Conservation (phyloP, 2,888 invertebrate genomes). For the Standfussiana lucernea region DNA sequence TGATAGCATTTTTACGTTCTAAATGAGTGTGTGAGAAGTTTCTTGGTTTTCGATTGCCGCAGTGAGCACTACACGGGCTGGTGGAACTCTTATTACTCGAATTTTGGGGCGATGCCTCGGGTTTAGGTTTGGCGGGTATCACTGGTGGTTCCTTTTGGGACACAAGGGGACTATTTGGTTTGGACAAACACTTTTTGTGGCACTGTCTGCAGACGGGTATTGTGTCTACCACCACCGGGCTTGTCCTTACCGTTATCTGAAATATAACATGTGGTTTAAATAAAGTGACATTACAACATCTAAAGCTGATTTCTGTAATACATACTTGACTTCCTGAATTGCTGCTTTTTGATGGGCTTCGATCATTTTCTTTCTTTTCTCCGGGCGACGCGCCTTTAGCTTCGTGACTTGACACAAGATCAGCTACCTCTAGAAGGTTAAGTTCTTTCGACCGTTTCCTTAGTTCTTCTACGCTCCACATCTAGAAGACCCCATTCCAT, state of each 20-base stretch:
- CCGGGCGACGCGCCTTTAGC: slow-evolving; percentile 78
- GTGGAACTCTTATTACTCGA: slow-evolving; percentile 84
- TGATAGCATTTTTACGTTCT: slow-evolving; percentile 89
- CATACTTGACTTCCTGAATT: slow-evolving; percentile 95
- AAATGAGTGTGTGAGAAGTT: slow-evolving; percentile 83
- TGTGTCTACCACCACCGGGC: slow-evolving; percentile 93
- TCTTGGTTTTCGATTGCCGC: slow-evolving; percentile 84
- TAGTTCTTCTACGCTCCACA: slow-evolving; percentile 94
- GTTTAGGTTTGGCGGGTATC: slow-evolving; percentile 79
- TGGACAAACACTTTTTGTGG: slow-evolving; percentile 94
- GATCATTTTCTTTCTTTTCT: slow-evolving; percentile 91
- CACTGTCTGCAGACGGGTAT: slow-evolving; percentile 94
- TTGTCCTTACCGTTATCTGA: slow-evolving; percentile 94
- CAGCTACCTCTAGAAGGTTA: slow-evolving; percentile 90
- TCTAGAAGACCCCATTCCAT: slow-evolving; percentile 71
- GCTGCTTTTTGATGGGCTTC: slow-evolving; percentile 93
- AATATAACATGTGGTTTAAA: slow-evolving; percentile 67
- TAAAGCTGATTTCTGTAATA: slow-evolving; percentile 24
- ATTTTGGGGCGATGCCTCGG: slow-evolving; percentile 84
- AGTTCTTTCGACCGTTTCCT: slow-evolving; percentile 93
- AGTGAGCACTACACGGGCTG: slow-evolving; percentile 85
- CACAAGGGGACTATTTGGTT: slow-evolving; percentile 88
- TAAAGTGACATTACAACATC: not conserved
- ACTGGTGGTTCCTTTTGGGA: slow-evolving; percentile 85
- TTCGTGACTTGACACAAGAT: slow-evolving; percentile 81